Base-by-base conservation (phyloP, 2,797 vertebrate genomes). In the Leucoraja ocellata region DNA sequence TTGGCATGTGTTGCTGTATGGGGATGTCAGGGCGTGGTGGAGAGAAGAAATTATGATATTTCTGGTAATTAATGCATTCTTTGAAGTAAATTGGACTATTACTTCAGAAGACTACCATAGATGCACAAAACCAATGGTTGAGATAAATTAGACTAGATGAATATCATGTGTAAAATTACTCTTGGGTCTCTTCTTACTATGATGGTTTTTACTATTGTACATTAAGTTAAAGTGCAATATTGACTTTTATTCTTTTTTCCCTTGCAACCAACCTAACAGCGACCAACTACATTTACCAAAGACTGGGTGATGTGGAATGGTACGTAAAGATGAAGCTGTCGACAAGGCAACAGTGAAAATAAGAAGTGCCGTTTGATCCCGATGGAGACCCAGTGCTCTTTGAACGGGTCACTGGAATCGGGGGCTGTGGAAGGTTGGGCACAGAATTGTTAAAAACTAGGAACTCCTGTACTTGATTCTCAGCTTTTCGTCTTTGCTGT, bases 271-370 rank as follows among this genome's bases (percentile, higher is more conserved):
- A 99, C 98, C 99, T 98, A 99, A 99, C 98, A 99, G 99, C 99
- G 98, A 99, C 99, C 99, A 99, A 98, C 98, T 99, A 99, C 99
- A 99, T 99, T 99, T 99, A 99, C 99, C 99, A 99, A 98, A 99
- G 97, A 98, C 99, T 99, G 98, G 98, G 99, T 99, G 99, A 99
- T 99, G 99, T 99, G 99, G 99, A 99, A 98, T 99, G 99, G 99
- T 99, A 99, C 99, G 98, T 99, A 99, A 97, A 98, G 98, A 99
- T 99, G 99, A 99, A 99, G 99, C 99, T 98, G 98, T 99, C 98
- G 99, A 98, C 98, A 99, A 99, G 99, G 98, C 99, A 99, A 99
- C 98, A 99, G 98, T 99, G 99, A 98, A 98, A 95, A 91, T 97
- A 92, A 92, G 97, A 98, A 98, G 98, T 98, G 97, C 98, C 95